phyloP scores from a whole-genome alignment of 2,888 invertebrate genomes.

The Eilema sororculum region DNA sequence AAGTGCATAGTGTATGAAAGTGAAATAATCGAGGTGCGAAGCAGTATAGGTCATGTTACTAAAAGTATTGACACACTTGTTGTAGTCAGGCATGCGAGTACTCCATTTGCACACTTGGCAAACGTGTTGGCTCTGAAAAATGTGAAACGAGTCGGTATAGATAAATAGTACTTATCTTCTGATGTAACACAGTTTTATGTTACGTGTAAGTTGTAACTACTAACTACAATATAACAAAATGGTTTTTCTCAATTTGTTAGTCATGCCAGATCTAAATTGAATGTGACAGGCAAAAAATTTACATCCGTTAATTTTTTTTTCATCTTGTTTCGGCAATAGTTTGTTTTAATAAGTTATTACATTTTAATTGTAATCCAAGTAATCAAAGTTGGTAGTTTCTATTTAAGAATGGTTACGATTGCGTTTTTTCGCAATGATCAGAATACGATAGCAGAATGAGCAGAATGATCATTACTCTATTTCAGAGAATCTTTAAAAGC shows the following conservation, averaged over 20 bases:
- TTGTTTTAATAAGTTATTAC: neutral
- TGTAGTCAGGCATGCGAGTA: constrained; percentile 37
- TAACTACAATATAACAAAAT: neutral
- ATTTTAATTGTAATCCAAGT: neutral
- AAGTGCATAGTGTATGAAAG: neutral
- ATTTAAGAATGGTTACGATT: neutral
- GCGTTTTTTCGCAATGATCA: neutral
- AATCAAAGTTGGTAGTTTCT: neutral
- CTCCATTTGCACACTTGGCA: constrained; percentile 66
- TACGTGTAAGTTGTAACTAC: neutral
- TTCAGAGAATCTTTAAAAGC: too few relatives aligned
- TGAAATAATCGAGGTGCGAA: constrained; percentile 23
- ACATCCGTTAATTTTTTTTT: neutral
- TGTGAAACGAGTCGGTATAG: neutral
- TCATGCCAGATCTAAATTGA: neutral
- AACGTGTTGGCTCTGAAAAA: constrained; percentile 54
- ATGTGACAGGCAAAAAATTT: neutral
- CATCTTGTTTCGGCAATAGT: neutral
- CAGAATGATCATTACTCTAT: too few relatives aligned
- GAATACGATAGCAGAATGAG: neutral
- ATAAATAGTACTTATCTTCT: neutral
- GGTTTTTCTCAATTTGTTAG: neutral
- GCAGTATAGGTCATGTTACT: constrained; percentile 36
- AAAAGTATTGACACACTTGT: constrained; percentile 51
- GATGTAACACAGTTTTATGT: neutral